phyloP scores from a whole-genome alignment of 1,140 invertebrate species.

The Semibalanus balanoides region DNA sequence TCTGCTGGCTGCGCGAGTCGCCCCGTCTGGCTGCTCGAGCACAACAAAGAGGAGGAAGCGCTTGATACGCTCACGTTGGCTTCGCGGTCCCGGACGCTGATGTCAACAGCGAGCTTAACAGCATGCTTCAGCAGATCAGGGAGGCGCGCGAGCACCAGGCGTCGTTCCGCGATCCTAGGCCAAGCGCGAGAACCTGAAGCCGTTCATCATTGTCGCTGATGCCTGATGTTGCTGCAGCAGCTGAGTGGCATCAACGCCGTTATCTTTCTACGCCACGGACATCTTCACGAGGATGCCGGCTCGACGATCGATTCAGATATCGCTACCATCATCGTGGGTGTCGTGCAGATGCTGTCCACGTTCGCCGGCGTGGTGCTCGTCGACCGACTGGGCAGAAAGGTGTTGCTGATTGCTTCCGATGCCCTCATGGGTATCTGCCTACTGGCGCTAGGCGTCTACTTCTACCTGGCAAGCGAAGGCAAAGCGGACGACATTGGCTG shows the following conservation, averaged over 20 bases:
- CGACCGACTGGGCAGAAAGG: conserved; percentile 26
- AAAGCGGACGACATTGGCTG: conserved; percentile 26
- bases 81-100: conserved; percentile 56
- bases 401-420: conserved; percentile 25
- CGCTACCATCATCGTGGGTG: conserved; percentile 30
- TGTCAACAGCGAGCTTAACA: conserved; percentile 58
- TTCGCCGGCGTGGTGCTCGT: conserved; percentile 28
- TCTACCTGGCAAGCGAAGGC: conserved; percentile 43
- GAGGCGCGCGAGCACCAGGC: conserved; percentile 9
- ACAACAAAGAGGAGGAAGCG: conserved; percentile 34
- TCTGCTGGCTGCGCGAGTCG: conserved; percentile 71
- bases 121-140: conserved; percentile 24
- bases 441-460: conserved; percentile 52
- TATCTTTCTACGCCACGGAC: conserved; percentile 15
- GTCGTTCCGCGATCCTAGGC: conserved; percentile 24
- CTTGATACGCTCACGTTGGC: conserved; percentile 56
- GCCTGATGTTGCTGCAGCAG: conserved; percentile 31
- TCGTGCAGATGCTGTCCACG: conserved; percentile 33
- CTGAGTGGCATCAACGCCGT: conserved; percentile 34
- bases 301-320: conserved; percentile 35
- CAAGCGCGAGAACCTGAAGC: conserved; percentile 21
- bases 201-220: conserved; percentile 27
- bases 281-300: conserved; percentile 23
- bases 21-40: conserved; percentile 46
- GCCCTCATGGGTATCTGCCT: conserved; percentile 50